Percentiles rank a stretch among this genome's conserved stretches.
Evolutionary conservation across 2,113 vertebrate species (phyloP).

Genomic region (Nothobranchius furzeri): DNA sequence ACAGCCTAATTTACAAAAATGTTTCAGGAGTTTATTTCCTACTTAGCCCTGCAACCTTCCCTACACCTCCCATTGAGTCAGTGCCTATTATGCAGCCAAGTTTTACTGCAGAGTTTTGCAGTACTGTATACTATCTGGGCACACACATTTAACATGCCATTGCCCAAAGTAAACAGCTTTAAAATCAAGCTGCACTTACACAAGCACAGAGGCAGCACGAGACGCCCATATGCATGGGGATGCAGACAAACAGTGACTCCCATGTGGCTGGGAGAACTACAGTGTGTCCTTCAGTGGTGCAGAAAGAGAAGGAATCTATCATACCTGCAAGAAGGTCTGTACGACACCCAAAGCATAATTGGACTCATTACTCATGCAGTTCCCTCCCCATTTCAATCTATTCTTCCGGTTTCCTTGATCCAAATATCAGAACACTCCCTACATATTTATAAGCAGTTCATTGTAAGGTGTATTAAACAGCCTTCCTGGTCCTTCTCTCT

Average conservation of each 20-base stretch:
- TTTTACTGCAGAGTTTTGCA: slow-evolving; percentile 48
- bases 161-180: slow-evolving; percentile 63
- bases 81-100: slow-evolving; percentile 27
- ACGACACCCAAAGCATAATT: slow-evolving; percentile 70
- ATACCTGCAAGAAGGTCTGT: slow-evolving; percentile 48
- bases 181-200: slow-evolving; percentile 35
- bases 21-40: slow-evolving; percentile 8
- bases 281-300: slow-evolving; percentile 57
- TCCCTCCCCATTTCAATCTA: slow-evolving; percentile 54
- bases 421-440: slow-evolving; percentile 16
- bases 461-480: neutral
- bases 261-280: slow-evolving; percentile 13
- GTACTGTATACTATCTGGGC: slow-evolving; percentile 55
- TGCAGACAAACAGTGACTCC: slow-evolving; percentile 10
- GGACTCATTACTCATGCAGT: slow-evolving; percentile 72
- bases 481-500: neutral
- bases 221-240: slow-evolving; percentile 3
- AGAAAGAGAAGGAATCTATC: slow-evolving; percentile 66
- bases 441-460: neutral
- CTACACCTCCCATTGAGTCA: slow-evolving; percentile 21
- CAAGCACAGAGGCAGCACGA: slow-evolving; percentile 19
- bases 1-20: slow-evolving; percentile 21
- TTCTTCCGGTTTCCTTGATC: slow-evolving; percentile 48
- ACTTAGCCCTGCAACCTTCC: slow-evolving; percentile 7
- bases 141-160: slow-evolving; percentile 64